Base-by-base conservation (phyloP, 2,113 vertebrate species). In the Stigmatopora argus region DNA sequence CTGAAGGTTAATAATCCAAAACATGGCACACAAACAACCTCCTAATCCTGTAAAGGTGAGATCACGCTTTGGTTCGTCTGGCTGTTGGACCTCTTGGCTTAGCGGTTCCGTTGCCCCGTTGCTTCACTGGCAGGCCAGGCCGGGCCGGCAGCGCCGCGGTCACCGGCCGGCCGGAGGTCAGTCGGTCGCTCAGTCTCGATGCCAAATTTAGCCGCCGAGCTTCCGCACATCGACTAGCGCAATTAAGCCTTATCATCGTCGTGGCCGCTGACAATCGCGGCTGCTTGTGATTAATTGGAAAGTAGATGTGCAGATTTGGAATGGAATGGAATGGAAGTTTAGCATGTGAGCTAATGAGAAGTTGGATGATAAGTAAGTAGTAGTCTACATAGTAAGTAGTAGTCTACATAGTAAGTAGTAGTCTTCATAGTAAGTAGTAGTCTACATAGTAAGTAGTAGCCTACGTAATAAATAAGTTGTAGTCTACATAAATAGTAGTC, bases 91-190 rank as follows among this genome's bases (percentile, higher is more conserved):
- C 19, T 64, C 34, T 11, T 75, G 75, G 75, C 75, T 71, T 65
- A 41, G 66, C 65, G 18, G 49, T 19, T 62, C 18, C 66, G 69
- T 38, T 58, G 67, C 68, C 56, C 14, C 79, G 80, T 78, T 75
- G 82, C 15, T 72, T 68, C 74, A 71, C 73, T 65, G 65, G 17
- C 74, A 66, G 52, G 23, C n/a, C n/a, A n/a, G n/a, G n/a, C n/a
- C n/a, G n/a, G n/a, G n/a, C 69, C 66, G 62, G 76, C 19, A 70
- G 31, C 74, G 75, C 69, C 72, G 74, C 7, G 48, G 71, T 58
- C 59, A 76, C 44, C 4, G 45, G 35, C 44, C 4, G 45, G 35
- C 74, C 68, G 84, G 88, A 90, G 84, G 86, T 89, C 89, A 84
- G 86, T 83, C 26, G 26, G 86, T 83, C 26, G 26, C 26, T 31